Evolutionary conservation across 1,140 invertebrate species (phyloP).

Genomic region (Aphaenogaster rudis): DNA sequence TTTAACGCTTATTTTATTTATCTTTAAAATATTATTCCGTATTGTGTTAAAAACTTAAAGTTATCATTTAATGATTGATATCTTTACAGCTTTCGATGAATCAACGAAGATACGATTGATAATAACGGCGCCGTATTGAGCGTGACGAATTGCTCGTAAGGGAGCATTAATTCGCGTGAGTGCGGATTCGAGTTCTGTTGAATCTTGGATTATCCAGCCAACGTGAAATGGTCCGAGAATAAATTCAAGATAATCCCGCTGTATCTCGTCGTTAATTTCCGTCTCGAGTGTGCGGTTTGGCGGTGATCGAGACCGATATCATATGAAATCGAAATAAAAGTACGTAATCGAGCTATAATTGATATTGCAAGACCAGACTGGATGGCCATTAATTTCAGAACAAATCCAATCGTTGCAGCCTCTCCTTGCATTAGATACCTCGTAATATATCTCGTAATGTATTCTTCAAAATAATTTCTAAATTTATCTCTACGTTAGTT

Average conservation of each 20-base stretch:
- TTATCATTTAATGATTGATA: background rate
- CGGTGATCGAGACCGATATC: background rate
- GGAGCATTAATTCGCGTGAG: conserved; percentile 55
- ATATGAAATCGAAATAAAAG: conserved; percentile 17
- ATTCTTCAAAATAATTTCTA: background rate
- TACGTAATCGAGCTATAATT: conserved; percentile 30
- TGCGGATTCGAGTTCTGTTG: conserved; percentile 55
- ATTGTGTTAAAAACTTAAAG: background rate
- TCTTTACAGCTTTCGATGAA: background rate
- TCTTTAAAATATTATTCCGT: background rate
- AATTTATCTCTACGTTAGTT: background rate
- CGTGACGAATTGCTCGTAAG: conserved; percentile 46
- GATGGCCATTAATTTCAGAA: background rate
- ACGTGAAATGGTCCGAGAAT: conserved; percentile 60
- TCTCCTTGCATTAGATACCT: background rate
- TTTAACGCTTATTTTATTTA: background rate
- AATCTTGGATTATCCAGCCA: conserved; percentile 59
- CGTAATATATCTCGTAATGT: background rate
- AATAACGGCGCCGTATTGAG: conserved; percentile 41
- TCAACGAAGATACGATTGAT: conserved; percentile 40
- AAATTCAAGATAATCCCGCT: conserved; percentile 63
- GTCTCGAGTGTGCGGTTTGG: conserved; percentile 14
- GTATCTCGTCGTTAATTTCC: conserved; percentile 54
- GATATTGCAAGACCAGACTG: background rate
- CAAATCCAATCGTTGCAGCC: background rate